Percentiles rank a stretch among this genome's conserved stretches.
These are phyloP conservation scores for Yponomeuta evonymella DNA, from an alignment of 2,888 invertebrate species.

Conservation along the genomic window DNA sequence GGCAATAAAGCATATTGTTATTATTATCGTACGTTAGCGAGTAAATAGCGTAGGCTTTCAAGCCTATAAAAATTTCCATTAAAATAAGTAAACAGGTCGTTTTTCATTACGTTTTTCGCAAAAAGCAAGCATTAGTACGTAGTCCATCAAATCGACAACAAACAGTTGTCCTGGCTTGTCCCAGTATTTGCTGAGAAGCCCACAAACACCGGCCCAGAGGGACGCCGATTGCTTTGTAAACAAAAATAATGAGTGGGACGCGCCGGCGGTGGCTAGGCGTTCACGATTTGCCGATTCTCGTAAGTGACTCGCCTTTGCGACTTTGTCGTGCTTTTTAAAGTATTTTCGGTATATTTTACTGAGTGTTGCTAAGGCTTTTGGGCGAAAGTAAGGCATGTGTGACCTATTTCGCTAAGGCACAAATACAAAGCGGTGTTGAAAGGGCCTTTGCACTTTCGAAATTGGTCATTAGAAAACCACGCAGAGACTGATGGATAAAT, in stretches of 20 bases:
- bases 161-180: not conserved
- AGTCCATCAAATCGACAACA: not conserved
- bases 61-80: not conserved
- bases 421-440: not conserved
- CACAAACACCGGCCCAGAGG: constrained; percentile 19
- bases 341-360: not conserved
- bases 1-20: no score
- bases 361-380: not conserved
- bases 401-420: not conserved
- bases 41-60: not conserved
- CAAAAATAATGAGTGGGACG: constrained; percentile 43
- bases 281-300: not conserved
- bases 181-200: not conserved
- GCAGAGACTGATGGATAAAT: no score
- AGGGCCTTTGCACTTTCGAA: not conserved
- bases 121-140: not conserved
- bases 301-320: not conserved
- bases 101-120: not conserved
- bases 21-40: no score
- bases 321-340: not conserved
- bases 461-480: no score
- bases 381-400: not conserved
- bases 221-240: constrained; percentile 57
- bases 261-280: not conserved
- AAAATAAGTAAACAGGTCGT: not conserved